Base-by-base conservation (phyloP, 2,113 vertebrate genomes). In the Ptilorrhoa leucosticta region DNA sequence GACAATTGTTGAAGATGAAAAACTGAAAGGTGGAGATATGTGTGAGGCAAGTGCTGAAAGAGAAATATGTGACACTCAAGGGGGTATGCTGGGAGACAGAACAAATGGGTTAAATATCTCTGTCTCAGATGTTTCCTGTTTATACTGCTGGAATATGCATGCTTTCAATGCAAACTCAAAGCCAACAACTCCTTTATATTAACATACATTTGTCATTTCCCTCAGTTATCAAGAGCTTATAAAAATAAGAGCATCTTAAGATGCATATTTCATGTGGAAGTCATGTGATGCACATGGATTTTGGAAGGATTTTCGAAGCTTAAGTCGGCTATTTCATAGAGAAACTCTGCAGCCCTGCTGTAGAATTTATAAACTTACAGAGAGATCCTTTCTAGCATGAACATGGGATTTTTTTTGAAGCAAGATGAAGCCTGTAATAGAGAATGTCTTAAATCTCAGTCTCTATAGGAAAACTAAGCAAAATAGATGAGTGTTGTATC, bases 91-190 rank as follows among this genome's bases (percentile, higher is more conserved):
- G n/a, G 13, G 37, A 64, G 40, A 40, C 8, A 75, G n/a, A 60
- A 83, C 42, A 85, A 84, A 76, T 83, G 39, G 37, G 50, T 85
- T 94, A 64, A 95, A 61, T 64, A 31, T 64, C 27, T 86, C 44
- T 91, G 66, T 94, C 94, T 91, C 75, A 79, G 76, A 75, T 92
- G 45, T 77, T 95, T 93, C 79, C 48, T 93, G 71, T 93, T 96
- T 88, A 39, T 64, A 42, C 22, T 90, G n/a, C n/a, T 88, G 50
- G 71, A 89, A 88, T 83, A 93, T 45, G 14, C 37, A 54, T 58
- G 50, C 35, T 88, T 95, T 45, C 50, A 65, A 54, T 79, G 75
- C 63, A 89, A 90, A 83, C n/a, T 50, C 37, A 42, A 95, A 45
- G 58, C 68, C 50, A 93, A 7, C 22, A 61, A 13, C 48, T 80